Evolutionary conservation across 2,888 invertebrate genomes (phyloP), one percentile per base, ranked within the genome.

Genomic region (Trichogramma dendrolimi): DNA sequence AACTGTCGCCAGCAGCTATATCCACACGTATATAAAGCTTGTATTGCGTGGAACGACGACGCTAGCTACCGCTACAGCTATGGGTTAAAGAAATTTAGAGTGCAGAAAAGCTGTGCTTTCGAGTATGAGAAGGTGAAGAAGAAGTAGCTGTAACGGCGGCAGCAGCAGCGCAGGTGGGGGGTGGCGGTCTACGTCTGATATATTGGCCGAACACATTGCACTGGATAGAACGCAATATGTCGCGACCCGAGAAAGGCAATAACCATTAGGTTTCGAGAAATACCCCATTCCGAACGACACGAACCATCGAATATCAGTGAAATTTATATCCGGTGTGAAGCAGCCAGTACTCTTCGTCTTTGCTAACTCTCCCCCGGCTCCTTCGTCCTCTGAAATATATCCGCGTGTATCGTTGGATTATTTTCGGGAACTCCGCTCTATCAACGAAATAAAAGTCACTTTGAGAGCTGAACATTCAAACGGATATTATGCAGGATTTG

Each of bases 201-300:
- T 82, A 83, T 82, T 80, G 81, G 78, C 78, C 76, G 81, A 81
- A 81, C 83, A 82, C 82, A 82, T 82, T 83, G 83, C 82, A 81
- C 80, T 82, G 80, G 82, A 83, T 82, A 81, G 82, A 82, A 82
- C 82, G 82, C 82, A 83, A 83, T 83, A 83, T 83, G 83, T 83
- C 82, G 82, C 8, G 48, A 58, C 81, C 79, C 80, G 80, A 81
- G 82, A 82, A 82, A 83, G 81, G 83, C 83, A 83, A 83, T 83
- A 83, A 83, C 83, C 83, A 83, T 83, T 83, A 83, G 82, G 82
- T 82, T 80, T 80, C 80, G 81, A 82, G 82, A 82, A 83, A 83
- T 82, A 81, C 82, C 82, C 83, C 82, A 83, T 83, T 83, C 80
- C 81, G 81, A 80, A 81, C 82, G 83, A 83, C 83, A 82, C 82